Conservation (phyloP, 2,113 vertebrate genomes). For the Ctenodactylus gundi region DNA sequence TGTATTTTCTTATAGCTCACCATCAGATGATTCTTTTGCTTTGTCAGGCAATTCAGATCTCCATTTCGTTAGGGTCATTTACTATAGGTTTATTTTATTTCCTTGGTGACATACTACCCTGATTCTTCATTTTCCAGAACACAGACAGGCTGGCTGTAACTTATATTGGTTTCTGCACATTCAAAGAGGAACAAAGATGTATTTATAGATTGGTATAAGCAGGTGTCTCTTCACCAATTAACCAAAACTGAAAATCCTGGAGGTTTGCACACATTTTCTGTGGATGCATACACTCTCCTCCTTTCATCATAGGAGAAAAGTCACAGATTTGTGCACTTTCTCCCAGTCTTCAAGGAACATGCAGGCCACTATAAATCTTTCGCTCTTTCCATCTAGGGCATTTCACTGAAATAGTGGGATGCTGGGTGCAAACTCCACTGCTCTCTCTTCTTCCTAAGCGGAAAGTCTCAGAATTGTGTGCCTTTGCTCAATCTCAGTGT, state of each 20-base stretch:
- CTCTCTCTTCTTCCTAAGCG: background rate
- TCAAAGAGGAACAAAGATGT: background rate
- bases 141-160: no score
- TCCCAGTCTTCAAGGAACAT: background rate
- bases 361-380: background rate
- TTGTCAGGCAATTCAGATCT: background rate
- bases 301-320: background rate
- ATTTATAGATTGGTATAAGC: background rate
- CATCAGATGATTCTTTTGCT: background rate
- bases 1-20: background rate
- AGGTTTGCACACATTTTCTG: background rate
- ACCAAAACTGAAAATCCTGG: background rate
- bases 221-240: background rate
- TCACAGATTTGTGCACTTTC: background rate
- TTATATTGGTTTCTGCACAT: background rate
- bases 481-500: background rate
- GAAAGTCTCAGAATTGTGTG: background rate
- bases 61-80: background rate
- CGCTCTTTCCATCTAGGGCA: background rate
- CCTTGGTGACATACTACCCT: background rate
- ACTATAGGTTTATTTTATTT: background rate
- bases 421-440: background rate
- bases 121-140: background rate
- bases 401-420: background rate
- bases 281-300: background rate